Evolutionary conservation across 1,140 invertebrate genomes (phyloP).

Genomic region (Leptonema lineaticorne): DNA sequence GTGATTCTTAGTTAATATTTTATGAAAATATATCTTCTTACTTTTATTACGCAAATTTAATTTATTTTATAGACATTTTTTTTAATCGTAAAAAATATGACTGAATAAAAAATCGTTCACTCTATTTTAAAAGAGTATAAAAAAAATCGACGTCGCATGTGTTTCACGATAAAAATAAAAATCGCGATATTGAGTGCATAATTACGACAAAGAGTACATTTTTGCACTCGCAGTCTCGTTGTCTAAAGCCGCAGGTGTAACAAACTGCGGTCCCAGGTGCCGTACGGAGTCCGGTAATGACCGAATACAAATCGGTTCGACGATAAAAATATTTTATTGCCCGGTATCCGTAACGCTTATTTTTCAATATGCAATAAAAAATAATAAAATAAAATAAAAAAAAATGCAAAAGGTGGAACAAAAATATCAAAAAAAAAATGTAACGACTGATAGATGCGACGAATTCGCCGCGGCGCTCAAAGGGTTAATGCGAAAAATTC

Average conservation of each 20-base stretch:
- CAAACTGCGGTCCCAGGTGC: conserved; percentile 6
- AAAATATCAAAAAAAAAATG: no score
- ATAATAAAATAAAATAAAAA: background rate
- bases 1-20: no score
- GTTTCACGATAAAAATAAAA: no score
- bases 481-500: background rate
- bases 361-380: conserved; percentile 25
- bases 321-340: conserved; percentile 20
- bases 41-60: no score
- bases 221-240: background rate
- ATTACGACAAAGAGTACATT: background rate
- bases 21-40: no score
- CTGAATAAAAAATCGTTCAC: no score
- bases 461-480: background rate
- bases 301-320: conserved; percentile 17
- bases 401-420: background rate
- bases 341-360: background rate
- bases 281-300: background rate
- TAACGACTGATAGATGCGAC: background rate
- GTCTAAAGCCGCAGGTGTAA: background rate
- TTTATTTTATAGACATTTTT: no score
- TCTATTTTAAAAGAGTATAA: no score
- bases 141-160: no score
- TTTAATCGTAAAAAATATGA: no score
- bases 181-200: no score